These are phyloP conservation scores for Antechinus flavipes DNA, from an alignment of 2,113 vertebrate genomes.

Conservation along the genomic window DNA sequence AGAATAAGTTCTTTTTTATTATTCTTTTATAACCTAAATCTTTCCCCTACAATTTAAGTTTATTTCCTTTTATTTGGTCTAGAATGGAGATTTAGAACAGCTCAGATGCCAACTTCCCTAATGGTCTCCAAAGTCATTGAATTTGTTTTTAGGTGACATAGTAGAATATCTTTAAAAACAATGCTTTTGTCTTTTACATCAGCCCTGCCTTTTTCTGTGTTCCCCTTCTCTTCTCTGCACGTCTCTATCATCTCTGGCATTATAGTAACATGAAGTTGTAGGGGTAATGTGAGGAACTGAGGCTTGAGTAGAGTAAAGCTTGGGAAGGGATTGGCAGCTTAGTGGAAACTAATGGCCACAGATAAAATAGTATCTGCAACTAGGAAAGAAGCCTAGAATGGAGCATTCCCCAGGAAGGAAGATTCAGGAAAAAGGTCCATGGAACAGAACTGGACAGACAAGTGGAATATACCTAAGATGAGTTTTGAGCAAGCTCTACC, in stretches of 20 bases:
- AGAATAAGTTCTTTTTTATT: not conserved
- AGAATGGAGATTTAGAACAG: not conserved
- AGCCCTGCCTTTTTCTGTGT: no score
- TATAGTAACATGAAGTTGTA: constrained; percentile 32
- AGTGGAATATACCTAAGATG: no score
- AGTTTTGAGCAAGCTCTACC: no score
- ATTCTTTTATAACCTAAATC: not conserved
- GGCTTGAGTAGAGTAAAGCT: not conserved
- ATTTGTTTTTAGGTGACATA: accelerated
- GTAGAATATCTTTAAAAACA: not conserved
- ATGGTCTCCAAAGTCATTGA: not conserved
- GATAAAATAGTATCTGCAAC: not conserved
- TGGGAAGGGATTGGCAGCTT: not conserved
- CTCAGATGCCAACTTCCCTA: not conserved
- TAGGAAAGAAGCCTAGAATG: not conserved
- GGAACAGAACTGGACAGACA: not conserved
- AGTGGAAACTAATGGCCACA: not conserved
- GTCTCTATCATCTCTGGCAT: not conserved
- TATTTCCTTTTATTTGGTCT: not conserved
- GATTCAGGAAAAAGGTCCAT: no score
- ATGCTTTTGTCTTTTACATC: no score
- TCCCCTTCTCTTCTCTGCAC: not conserved
- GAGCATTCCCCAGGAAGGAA: not conserved
- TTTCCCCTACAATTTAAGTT: not conserved
- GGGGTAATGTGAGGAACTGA: not conserved